Percentiles rank a stretch among this genome's conserved stretches.
Evolutionary conservation across 2,113 vertebrate species (phyloP).

Genomic region (Pollimyrus isidori): DNA sequence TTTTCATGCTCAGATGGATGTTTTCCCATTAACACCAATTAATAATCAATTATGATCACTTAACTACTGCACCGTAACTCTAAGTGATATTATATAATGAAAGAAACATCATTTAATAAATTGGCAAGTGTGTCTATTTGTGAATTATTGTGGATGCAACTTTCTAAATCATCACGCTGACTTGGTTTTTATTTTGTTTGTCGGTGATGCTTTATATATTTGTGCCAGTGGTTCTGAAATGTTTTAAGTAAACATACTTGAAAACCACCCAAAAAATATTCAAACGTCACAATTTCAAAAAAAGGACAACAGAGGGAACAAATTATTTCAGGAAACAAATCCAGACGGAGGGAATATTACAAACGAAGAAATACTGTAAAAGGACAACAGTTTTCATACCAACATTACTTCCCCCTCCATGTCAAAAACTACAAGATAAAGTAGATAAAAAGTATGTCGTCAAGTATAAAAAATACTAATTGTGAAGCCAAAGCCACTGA

Average conservation of each 20-base stretch:
- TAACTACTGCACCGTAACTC: background rate
- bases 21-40: background rate
- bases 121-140: background rate
- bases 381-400: background rate
- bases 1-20: background rate
- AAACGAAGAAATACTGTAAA: background rate
- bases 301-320: background rate
- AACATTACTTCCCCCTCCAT: background rate
- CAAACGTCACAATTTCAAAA: background rate
- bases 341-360: background rate
- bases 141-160: background rate
- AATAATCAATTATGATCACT: background rate
- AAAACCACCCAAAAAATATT: background rate
- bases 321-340: background rate
- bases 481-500: background rate
- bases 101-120: background rate
- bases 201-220: background rate
- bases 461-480: background rate
- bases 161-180: background rate
- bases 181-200: background rate
- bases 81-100: background rate
- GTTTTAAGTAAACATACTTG: background rate
- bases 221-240: background rate
- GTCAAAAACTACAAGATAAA: conserved; percentile 12
- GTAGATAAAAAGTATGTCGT: background rate